phyloP scores from a whole-genome alignment of 2,888 invertebrate genomes.

The Petrolisthes manimaculis region DNA sequence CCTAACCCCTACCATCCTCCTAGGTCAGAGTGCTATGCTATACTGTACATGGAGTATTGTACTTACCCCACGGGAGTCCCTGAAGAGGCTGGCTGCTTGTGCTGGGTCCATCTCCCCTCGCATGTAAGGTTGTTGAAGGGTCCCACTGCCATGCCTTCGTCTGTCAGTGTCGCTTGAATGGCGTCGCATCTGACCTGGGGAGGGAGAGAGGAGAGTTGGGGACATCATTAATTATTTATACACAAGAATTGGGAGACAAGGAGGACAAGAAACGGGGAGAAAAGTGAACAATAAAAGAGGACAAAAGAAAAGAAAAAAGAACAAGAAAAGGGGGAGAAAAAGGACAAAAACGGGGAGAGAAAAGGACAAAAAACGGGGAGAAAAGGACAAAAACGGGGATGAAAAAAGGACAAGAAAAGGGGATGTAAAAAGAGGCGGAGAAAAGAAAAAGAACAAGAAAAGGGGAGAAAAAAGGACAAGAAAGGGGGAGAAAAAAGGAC shows the following conservation, averaged over 20 bases:
- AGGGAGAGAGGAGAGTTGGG: neutral
- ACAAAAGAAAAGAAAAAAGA: neutral
- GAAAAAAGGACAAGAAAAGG: neutral
- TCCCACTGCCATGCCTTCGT: slow-evolving; percentile 55
- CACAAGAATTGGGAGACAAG: neutral
- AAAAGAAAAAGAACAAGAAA: neutral
- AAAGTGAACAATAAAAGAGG: neutral
- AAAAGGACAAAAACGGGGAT: neutral
- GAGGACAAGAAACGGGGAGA: neutral
- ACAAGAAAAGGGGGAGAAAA: neutral
- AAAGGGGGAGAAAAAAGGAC: neutral
- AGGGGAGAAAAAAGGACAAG: neutral
- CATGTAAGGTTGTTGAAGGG: slow-evolving; percentile 39
- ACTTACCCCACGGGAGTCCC: slow-evolving; percentile 92
- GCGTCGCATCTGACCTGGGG: slow-evolving; percentile 58
- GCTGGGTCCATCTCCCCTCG: slow-evolving; percentile 77
- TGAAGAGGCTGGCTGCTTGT: slow-evolving; percentile 90
- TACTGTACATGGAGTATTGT: slow-evolving; percentile 70
- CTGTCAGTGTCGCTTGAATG: slow-evolving; percentile 52
- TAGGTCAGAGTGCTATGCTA: too few relatives aligned
- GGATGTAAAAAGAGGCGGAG: neutral
- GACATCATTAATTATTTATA: neutral
- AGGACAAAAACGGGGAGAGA: neutral
- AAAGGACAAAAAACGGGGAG: neutral
- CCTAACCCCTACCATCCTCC: too few relatives aligned